These are phyloP conservation scores for Heteromyza rotundicornis DNA, from an alignment of 2,888 invertebrate species.

Conservation along the genomic window DNA sequence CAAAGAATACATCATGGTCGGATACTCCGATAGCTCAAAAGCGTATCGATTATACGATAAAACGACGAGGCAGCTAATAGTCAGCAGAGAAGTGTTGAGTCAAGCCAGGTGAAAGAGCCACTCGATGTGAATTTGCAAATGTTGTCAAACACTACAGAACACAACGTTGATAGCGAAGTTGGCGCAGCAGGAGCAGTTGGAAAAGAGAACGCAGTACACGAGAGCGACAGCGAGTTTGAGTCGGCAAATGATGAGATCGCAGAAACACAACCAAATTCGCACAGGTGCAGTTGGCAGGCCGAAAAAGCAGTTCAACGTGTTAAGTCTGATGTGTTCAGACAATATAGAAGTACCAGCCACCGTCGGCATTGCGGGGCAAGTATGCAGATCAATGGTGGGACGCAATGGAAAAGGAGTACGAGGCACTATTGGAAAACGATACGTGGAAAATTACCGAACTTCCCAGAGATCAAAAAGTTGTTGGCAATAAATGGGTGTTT, in stretches of 20 bases:
- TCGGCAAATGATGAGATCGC: background rate
- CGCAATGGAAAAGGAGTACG: conserved; percentile 12
- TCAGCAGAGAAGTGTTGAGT: conserved; percentile 8
- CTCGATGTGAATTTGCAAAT: too few species aligned
- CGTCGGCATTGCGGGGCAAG: conserved; percentile 2
- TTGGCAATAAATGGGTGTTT: conserved; percentile 22
- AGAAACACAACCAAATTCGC: background rate
- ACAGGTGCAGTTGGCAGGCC: background rate
- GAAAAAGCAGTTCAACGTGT: background rate
- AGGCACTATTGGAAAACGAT: conserved; percentile 7
- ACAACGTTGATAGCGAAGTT: too few species aligned
- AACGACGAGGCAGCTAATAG: background rate
- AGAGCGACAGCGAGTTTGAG: too few species aligned
- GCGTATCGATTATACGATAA: conserved; percentile 15
- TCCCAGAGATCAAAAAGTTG: conserved; percentile 12
- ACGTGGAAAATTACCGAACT: conserved; percentile 21
- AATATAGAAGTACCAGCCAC: background rate
- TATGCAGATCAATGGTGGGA: conserved; percentile 8
- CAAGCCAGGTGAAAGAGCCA: too few species aligned
- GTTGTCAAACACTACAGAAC: too few species aligned
- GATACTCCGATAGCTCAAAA: conserved; percentile 7
- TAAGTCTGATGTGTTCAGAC: background rate
- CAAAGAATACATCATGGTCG: conserved; percentile 11
- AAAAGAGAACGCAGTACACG: too few species aligned
- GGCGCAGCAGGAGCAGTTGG: too few species aligned